Percentiles rank a stretch among this genome's conserved stretches.
Evolutionary conservation across 2,888 invertebrate species (phyloP).

Genomic region (Abscondita cerata): DNA sequence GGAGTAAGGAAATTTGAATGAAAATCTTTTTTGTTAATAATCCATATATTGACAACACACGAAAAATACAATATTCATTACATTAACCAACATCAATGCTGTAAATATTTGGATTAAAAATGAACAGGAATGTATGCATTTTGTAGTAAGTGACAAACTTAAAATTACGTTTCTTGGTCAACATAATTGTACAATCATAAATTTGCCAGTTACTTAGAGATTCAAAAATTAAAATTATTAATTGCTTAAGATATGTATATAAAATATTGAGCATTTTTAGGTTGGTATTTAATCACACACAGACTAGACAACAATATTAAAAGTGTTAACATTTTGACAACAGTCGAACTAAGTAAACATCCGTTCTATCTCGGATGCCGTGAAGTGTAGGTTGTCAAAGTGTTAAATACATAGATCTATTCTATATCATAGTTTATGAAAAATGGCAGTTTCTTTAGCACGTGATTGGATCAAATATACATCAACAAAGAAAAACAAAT

Average conservation of each 20-base stretch:
- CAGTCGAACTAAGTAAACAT: too few species aligned
- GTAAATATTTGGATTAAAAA: slow-evolving; percentile 56
- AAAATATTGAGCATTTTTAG: slow-evolving; percentile 43
- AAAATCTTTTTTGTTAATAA: slow-evolving; percentile 48
- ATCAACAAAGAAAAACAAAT: neutral
- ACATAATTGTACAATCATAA: slow-evolving; percentile 17
- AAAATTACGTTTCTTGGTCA: slow-evolving; percentile 17
- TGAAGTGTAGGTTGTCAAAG: slow-evolving; percentile 16
- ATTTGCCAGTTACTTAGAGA: slow-evolving; percentile 32
- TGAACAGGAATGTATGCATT: slow-evolving; percentile 40
- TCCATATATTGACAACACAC: slow-evolving; percentile 58
- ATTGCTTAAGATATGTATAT: slow-evolving; percentile 43
- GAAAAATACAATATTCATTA: slow-evolving; percentile 47
- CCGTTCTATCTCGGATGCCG: too few species aligned
- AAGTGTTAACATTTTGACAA: neutral
- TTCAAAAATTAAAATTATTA: slow-evolving; percentile 16
- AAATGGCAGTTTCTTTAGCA: slow-evolving; percentile 23
- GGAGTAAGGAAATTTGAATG: slow-evolving; percentile 37
- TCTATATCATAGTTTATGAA: slow-evolving; percentile 22
- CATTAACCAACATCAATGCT: slow-evolving; percentile 49
- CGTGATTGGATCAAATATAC: neutral
- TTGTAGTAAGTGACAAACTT: slow-evolving; percentile 37
- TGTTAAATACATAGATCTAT: slow-evolving; percentile 25
- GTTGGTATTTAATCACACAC: slow-evolving; percentile 28
- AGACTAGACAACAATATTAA: slow-evolving; percentile 30